Evolutionary conservation across 2,797 vertebrate genomes (phyloP), one percentile per base, ranked within the genome.

Genomic region (Hydrocynus forskahlii): DNA sequence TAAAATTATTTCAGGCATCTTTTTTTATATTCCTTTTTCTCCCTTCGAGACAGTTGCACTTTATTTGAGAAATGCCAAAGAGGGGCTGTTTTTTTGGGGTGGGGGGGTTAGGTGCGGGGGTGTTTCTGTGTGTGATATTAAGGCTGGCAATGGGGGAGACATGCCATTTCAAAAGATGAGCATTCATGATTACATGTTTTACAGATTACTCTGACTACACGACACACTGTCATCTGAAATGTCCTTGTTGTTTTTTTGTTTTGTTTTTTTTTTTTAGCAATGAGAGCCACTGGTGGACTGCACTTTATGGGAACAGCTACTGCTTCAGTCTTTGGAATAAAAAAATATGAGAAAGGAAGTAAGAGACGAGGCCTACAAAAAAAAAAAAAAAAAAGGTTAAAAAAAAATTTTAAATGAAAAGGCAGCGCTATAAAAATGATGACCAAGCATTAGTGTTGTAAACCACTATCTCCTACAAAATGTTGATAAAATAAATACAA

Each of bases 401-500:
- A 81, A 93, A 84, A 79, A 79, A 43, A 7, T 2, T 2, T 7
- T 43, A 43, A 7, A 50, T 48, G 78, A 87, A 90, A 81, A 93
- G 90, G 92, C 93, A 91, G 92, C 88, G 87, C 92, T 92, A 93
- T 93, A 93, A 92, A 94, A 94, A 94, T 94, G 91, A 90, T 90
- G 89, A 92, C 92, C 88, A 88, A 95, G 92, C 91, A 93, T 95
- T 94, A 95, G 93, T 94, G 93, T 95, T 93, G 92, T 94, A 95
- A 95, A 95, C 92, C 91, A 93, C 92, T 92, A 94, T 93, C 94
- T 92, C 89, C 94, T 94, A 95, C 92, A 95, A 95, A 95, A 94
- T 93, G 92, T 91, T 93, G 93, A 91, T 90, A 94, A 95, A 95
- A 95, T 95, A 95, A 95, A 95, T 95, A 95, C 85, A 90, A 92